Base-by-base conservation (phyloP, 2,888 invertebrate species). In the Mesorhabditis spiculigera region DNA sequence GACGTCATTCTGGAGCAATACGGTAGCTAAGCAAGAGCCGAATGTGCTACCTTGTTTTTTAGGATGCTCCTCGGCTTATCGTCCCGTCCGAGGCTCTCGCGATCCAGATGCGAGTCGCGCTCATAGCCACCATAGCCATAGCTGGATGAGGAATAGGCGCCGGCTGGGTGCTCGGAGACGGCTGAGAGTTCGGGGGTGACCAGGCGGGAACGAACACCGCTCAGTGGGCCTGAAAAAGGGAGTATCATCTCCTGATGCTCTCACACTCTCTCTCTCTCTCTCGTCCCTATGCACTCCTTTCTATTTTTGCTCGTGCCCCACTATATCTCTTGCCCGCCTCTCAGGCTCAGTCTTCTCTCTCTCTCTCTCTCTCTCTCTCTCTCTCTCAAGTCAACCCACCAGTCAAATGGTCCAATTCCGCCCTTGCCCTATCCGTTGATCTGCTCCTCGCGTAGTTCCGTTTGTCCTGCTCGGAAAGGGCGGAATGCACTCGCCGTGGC, bases 31-130 rank as follows among this genome's bases (percentile, higher is more conserved):
- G 28, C 28, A 28, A 28, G 28, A 28, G 28, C 28, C 28, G 1
- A 28, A 28, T 28, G 50, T 58, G 75, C 79, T 73, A 81, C 82
- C 72, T 81, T 83, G 71, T 83, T 85, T 72, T 84, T 85, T 43
- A 85, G 76, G 71, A 85, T 85, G 68, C 80, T 73, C 73, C 81
- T 70, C 68, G 78, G 72, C 69, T 74, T 75, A 58, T 74, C 75
- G 63, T 78, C 78, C 65, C 76, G 71, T 16, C 71, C 68, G 43
- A 71, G 71, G 65, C 71, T 73, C 6, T 74, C 65, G 63, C 75
- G 66, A 50, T 73, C 75, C 28, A 28, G 28, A 28, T 28, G 28
- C 28, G 28, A 28, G 28, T 28, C 28, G 6, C 41, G 63, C 16
- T 16, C 63, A 63, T 50, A 50, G 58, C 58, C 72, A 4, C 78